Base-by-base conservation (phyloP, 2,113 vertebrate species). In the Montifringilla adamsi region DNA sequence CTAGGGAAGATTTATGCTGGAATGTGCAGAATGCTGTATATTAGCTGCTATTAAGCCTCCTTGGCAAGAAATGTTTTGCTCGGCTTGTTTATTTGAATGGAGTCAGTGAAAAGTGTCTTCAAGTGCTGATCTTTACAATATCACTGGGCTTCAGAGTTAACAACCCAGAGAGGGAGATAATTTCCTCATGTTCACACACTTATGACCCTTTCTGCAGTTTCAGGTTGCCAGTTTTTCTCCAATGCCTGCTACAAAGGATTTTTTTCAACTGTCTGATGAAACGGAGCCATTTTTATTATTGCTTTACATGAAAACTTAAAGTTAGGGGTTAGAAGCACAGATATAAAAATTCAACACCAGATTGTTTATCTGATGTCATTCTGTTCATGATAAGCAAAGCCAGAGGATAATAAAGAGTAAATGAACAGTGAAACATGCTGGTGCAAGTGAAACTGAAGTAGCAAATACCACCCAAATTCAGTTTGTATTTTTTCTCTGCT, bases 11-110 rank as follows among this genome's bases (percentile, higher is more conserved):
- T 95, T 89, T 77, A n/a, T 31, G 37, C 62, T 75, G 85, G 64
- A 94, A 96, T 35, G 69, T 75, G 76, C 64, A 92, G 76, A 96
- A 88, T 81, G 88, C 68, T 95, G 75, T 90, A 67, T 90, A 96
- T 96, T 90, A 90, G 79, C 87, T 93, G 72, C 72, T 91, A 15
- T 74, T 84, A 92, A 93, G 73, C 72, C 52, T 84, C 27, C 33
- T 68, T 84, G 60, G 90, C 64, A 68, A 86, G 33, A 63, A 77
- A 56, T 52, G 30, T 96, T 87, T 95, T 67, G 56, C 15, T 33
- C 4, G 3, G 14, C 68, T 47, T 90, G 64, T 77, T 92, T 87
- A 33, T 92, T 88, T 94, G 63, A 14, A 14, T 80, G 30, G 46
- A 77, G 59, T 74, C 47, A 44, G 66, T 58, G 46, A 89, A 68